Percentiles rank a stretch among this genome's conserved stretches.
Conservation (phyloP, 2,888 invertebrate species). For the Troides helena region DNA sequence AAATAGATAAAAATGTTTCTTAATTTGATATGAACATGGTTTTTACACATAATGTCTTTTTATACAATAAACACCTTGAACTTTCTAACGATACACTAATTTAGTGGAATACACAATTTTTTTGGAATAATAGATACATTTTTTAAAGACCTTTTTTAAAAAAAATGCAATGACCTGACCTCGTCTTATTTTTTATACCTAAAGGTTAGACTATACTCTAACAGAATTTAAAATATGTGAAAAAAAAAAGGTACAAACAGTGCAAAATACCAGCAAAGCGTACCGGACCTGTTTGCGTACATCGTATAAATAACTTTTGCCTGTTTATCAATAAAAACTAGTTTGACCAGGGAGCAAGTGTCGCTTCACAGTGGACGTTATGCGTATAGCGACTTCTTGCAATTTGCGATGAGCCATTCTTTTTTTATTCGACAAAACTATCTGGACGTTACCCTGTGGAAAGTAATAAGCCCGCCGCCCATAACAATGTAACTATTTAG, state of each 20-base stretch:
- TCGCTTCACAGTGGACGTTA: conserved; percentile 7
- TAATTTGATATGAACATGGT: neutral
- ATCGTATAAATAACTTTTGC: conserved; percentile 15
- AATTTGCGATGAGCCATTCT: neutral
- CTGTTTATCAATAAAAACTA: conserved; percentile 30
- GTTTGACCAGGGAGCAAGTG: conserved; percentile 23
- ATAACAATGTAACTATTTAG: too few relatives aligned
- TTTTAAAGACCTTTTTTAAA: neutral
- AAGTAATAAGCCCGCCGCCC: too few relatives aligned
- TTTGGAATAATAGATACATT: too few relatives aligned
- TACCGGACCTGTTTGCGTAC: conserved; percentile 20
- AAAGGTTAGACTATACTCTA: conserved; percentile 9
- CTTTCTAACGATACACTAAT: neutral
- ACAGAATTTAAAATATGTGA: conserved; percentile 17
- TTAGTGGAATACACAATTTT: too few relatives aligned
- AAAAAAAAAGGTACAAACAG: conserved; percentile 3
- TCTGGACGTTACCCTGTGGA: too few relatives aligned
- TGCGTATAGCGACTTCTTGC: neutral
- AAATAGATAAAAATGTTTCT: too few relatives aligned
- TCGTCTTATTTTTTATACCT: neutral
- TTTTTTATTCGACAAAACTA: too few relatives aligned
- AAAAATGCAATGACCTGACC: neutral
- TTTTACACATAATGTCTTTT: neutral
- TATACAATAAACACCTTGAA: neutral
- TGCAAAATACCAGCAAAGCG: conserved; percentile 19